Conservation (phyloP, 2,888 invertebrate genomes). For the Troilus luridus region DNA sequence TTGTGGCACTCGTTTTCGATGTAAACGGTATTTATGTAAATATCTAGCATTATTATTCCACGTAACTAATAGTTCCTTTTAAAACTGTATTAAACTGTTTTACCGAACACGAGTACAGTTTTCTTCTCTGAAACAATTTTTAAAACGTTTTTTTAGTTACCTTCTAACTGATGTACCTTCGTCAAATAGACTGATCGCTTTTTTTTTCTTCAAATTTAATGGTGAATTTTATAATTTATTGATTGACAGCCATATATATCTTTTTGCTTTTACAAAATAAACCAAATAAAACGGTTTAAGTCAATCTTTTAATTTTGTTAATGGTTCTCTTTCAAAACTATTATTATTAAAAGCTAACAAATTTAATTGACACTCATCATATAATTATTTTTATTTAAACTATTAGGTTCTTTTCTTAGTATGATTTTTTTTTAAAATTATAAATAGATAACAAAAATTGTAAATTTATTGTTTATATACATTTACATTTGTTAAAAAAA, state of each 20-base stretch:
- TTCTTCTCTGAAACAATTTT: not conserved
- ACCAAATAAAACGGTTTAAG: not conserved
- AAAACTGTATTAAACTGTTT: not conserved
- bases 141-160: not conserved
- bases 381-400: too few relatives aligned
- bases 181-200: not conserved
- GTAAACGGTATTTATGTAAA: too few relatives aligned
- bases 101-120: not conserved
- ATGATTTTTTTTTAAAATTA: too few relatives aligned
- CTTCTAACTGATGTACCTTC: not conserved
- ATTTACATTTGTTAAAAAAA: too few relatives aligned
- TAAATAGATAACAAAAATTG: too few relatives aligned
- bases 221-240: not conserved
- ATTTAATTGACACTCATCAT: too few relatives aligned
- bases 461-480: too few relatives aligned
- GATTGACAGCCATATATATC: not conserved
- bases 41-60: not conserved
- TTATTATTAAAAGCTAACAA: not conserved
- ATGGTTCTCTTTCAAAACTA: not conserved
- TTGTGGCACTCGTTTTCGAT: too few relatives aligned
- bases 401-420: too few relatives aligned
- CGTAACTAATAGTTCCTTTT: slow-evolving; percentile 29
- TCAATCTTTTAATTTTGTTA: not conserved
- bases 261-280: not conserved
- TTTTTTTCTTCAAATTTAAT: not conserved